Evolutionary conservation across 2,797 vertebrate genomes (phyloP).

Genomic region (Pseudomugil tenellus): DNA sequence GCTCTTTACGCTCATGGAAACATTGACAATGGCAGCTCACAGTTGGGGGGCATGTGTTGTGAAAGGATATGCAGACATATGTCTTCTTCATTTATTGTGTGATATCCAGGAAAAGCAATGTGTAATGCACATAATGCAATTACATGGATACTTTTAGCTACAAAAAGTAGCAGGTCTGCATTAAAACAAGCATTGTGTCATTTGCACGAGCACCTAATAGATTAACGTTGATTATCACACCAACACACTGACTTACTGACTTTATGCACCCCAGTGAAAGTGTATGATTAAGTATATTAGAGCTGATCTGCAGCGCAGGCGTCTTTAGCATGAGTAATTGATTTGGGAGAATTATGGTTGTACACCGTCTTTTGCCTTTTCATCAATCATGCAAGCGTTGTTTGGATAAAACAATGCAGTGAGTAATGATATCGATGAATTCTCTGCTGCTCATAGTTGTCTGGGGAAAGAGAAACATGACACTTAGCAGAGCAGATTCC

Average conservation of each 20-base stretch:
- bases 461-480: slow-evolving; percentile 73
- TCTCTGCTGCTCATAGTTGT: slow-evolving; percentile 71
- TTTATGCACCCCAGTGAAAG: slow-evolving; percentile 62
- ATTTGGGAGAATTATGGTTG: slow-evolving; percentile 76
- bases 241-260: slow-evolving; percentile 58
- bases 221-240: slow-evolving; percentile 71
- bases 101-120: slow-evolving; percentile 50
- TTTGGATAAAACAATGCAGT: slow-evolving; percentile 75
- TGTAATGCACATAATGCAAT: slow-evolving; percentile 65
- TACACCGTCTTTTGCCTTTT: slow-evolving; percentile 75
- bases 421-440: slow-evolving; percentile 79
- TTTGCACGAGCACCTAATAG: slow-evolving; percentile 48
- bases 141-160: slow-evolving; percentile 52
- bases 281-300: slow-evolving; percentile 68
- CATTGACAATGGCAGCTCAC: slow-evolving; percentile 34
- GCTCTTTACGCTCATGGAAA: slow-evolving; percentile 59
- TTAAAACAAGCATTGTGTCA: slow-evolving; percentile 32
- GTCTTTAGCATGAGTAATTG: slow-evolving; percentile 75
- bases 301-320: slow-evolving; percentile 65
- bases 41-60: slow-evolving; percentile 26
- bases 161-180: slow-evolving; percentile 12
- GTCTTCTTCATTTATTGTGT: slow-evolving; percentile 54
- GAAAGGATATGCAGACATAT: slow-evolving; percentile 43
- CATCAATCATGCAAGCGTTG: slow-evolving; percentile 76
- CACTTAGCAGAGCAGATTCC: slow-evolving; percentile 77